Evolutionary conservation across 2,888 invertebrate species (phyloP).

Genomic region (Phragmatobia fuliginosa): DNA sequence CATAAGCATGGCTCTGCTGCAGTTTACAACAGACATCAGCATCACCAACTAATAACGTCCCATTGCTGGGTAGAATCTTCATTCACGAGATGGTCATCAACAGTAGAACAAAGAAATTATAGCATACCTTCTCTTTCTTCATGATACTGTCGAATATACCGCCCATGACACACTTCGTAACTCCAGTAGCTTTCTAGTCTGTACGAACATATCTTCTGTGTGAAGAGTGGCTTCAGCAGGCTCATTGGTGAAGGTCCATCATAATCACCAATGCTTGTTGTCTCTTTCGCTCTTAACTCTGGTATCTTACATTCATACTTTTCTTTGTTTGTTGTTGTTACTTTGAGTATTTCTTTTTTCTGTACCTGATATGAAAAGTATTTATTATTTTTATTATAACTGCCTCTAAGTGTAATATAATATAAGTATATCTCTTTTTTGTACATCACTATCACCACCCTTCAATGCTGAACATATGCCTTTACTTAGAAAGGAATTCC

Average conservation of each 20-base stretch:
- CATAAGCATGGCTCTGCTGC: too few species aligned
- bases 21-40: too few species aligned
- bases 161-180: conserved; percentile 98
- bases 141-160: conserved; percentile 96
- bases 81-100: too few species aligned
- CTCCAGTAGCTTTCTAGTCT: conserved; percentile 97
- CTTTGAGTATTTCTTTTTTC: conserved; percentile 87
- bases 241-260: conserved; percentile 92
- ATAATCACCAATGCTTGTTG: conserved; percentile 87
- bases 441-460: too few species aligned
- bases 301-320: conserved; percentile 94
- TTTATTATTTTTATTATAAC: not conserved
- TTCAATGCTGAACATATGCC: too few species aligned
- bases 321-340: conserved; percentile 93
- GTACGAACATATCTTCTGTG: conserved; percentile 93
- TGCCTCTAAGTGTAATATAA: too few species aligned
- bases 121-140: conserved; percentile 93
- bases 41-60: too few species aligned
- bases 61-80: too few species aligned
- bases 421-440: too few species aligned
- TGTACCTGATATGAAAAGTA: conserved; percentile 28
- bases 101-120: not conserved
- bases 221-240: conserved; percentile 91
- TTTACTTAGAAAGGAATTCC: too few species aligned
- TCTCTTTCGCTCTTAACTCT: conserved; percentile 84